Evolutionary conservation across 1,140 invertebrate species (phyloP).

Genomic region (Diorhabda sublineata): DNA sequence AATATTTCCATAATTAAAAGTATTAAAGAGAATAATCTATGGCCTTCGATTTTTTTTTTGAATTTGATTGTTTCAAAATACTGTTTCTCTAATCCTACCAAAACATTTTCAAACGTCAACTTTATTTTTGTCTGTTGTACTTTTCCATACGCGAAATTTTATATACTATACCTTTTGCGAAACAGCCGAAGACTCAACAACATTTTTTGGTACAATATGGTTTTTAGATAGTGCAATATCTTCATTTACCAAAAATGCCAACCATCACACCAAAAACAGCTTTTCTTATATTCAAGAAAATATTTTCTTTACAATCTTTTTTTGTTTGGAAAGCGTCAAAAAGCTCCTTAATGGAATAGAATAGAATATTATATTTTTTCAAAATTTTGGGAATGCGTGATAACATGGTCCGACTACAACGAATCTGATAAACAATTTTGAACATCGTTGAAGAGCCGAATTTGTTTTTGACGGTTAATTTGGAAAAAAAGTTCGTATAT

Average conservation of each 20-base stretch:
- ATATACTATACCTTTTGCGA: not conserved
- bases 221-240: not conserved
- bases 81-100: not conserved
- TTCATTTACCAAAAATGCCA: not conserved
- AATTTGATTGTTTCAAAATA: not conserved
- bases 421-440: too few species aligned
- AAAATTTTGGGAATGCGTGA: too few species aligned
- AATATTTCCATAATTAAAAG: too few species aligned
- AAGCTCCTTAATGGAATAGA: slow-evolving; percentile 7
- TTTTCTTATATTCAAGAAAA: not conserved
- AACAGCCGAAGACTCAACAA: not conserved
- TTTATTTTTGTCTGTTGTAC: not conserved
- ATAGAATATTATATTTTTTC: not conserved
- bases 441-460: too few species aligned
- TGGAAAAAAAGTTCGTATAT: too few species aligned
- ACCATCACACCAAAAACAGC: not conserved
- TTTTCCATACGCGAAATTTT: not conserved
- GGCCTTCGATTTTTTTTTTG: not conserved
- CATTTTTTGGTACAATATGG: not conserved
- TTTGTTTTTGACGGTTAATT: too few species aligned
- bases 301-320: not conserved
- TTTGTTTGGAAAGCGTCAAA: slow-evolving; percentile 7
- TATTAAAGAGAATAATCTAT: too few species aligned
- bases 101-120: not conserved
- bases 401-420: too few species aligned